Evolutionary conservation across 2,888 invertebrate species (phyloP).

Genomic region (Notodonta dromedarius): DNA sequence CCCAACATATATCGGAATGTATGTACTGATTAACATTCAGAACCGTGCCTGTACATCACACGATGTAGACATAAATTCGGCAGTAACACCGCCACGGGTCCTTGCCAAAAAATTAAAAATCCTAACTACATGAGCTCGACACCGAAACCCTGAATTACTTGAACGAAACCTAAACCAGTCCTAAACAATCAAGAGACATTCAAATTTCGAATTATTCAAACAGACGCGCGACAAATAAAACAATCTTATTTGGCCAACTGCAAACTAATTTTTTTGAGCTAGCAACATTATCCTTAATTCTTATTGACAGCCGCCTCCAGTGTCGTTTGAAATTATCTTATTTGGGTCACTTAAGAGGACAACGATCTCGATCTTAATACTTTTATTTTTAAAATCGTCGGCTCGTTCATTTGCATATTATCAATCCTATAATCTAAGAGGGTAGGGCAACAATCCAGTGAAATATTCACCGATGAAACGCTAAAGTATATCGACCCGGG

Average conservation of each 20-base stretch:
- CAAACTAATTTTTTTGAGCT: conserved; percentile 53
- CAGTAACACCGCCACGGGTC: neutral
- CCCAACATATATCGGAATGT: neutral
- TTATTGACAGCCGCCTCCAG: conserved; percentile 71
- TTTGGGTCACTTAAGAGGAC: conserved; percentile 78
- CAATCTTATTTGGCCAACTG: conserved; percentile 27
- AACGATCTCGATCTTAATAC: conserved; percentile 68
- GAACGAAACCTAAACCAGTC: conserved; percentile 19
- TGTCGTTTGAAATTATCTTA: conserved; percentile 73
- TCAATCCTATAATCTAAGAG: conserved; percentile 72
- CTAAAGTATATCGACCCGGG: conserved; percentile 61
- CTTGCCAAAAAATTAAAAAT: neutral
- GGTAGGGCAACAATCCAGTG: conserved; percentile 72
- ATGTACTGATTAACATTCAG: neutral
- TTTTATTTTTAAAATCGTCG: conserved; percentile 75
- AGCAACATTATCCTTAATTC: conserved; percentile 76
- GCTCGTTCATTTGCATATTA: conserved; percentile 77
- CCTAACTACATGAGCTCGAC: conserved; percentile 13
- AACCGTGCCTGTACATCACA: conserved; percentile 5
- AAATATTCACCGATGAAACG: conserved; percentile 77
- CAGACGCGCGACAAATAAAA: conserved; percentile 20
- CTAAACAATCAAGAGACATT: conserved; percentile 25
- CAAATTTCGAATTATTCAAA: conserved; percentile 37
- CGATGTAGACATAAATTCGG: neutral
- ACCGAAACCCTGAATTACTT: conserved; percentile 10